Evolutionary conservation across 2,113 vertebrate genomes (phyloP), one percentile per base, ranked within the genome.

Genomic region (Aegotheles bennettii): DNA sequence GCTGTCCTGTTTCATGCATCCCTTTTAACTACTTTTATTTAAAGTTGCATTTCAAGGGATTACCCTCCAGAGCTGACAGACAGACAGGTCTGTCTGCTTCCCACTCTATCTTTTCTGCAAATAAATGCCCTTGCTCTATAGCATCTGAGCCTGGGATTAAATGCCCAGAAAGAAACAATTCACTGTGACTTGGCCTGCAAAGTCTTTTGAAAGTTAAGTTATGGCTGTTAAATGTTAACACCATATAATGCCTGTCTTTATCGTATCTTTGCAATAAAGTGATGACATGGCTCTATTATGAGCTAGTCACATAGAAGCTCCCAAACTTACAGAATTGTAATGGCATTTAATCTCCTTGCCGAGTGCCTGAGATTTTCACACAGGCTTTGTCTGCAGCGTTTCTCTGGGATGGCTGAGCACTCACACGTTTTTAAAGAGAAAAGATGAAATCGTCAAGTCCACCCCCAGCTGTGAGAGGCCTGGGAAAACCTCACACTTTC

Each of bases 171-270:
- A 93, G 92, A 90, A 95, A 90, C 90, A 88, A 84, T 78, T 84
- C 84, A 5, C 76, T 88, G 68, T 75, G 82, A 84, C 83, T 92
- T 75, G 90, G 60, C 60, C 92, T 60, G 85, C 53, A 67, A 92
- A 86, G 82, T 48, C 94, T 90, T 94, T 89, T 84, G 75, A 51
- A 96, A 95, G 90, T 75, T 76, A 81, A 94, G 79, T 90, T 90
- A 48, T 78, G 92, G 93, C 88, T 93, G 94, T 87, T 89, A 94
- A 90, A 93, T 75, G 95, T 90, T 96, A 93, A 81, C 95, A 92
- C 85, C 76, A 17, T 21, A 26, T 88, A 94, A 94, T 56, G 79
- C 88, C 88, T 64, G 82, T 67, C 93, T 88, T 50, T 77, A 68
- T 60, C 4, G 10, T 67, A 68, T 84, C 93, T 93, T 36, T 86